Evolutionary conservation across 2,888 invertebrate species (phyloP).

Genomic region (Ochlodes sylvanus): DNA sequence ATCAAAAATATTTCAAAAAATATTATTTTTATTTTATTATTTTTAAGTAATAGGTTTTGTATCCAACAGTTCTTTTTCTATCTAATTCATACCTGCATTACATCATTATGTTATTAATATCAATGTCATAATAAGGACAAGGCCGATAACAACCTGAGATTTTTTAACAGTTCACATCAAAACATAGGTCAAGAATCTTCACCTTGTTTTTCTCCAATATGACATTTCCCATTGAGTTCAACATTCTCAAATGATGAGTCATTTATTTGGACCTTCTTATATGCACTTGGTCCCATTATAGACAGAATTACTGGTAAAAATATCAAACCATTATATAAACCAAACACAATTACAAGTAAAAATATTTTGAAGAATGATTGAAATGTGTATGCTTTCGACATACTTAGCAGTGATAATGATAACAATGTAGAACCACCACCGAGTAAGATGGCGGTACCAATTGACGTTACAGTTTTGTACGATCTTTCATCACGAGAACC

Average conservation of each 20-base stretch:
- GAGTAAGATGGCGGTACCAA: constrained; percentile 91
- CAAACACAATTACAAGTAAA: constrained; percentile 90
- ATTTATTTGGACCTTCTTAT: constrained; percentile 54
- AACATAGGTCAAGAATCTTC: constrained; percentile 34
- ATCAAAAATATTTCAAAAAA: too few relatives aligned
- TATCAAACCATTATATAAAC: constrained; percentile 90
- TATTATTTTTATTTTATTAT: too few relatives aligned
- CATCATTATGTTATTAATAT: too few relatives aligned
- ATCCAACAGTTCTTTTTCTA: too few relatives aligned
- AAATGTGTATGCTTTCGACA: constrained; percentile 91
- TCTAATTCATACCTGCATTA: too few relatives aligned
- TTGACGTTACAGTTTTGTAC: constrained; percentile 87
- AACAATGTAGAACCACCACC: constrained; percentile 92
- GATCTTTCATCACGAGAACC: constrained; percentile 85
- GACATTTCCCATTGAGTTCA: constrained; percentile 66
- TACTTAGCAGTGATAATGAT: constrained; percentile 88
- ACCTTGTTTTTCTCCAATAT: constrained; percentile 42
- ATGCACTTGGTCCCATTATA: constrained; percentile 88
- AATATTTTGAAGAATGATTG: constrained; percentile 91
- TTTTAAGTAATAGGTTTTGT: too few relatives aligned
- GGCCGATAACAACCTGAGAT: too few relatives aligned
- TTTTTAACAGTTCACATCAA: background rate
- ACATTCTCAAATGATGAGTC: constrained; percentile 60
- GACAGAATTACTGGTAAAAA: constrained; percentile 91
- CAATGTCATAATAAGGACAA: too few relatives aligned